Base-by-base conservation (phyloP, 30 jellyfish, hydroid and myxozoan species). In the Hydractinia echinata region DNA sequence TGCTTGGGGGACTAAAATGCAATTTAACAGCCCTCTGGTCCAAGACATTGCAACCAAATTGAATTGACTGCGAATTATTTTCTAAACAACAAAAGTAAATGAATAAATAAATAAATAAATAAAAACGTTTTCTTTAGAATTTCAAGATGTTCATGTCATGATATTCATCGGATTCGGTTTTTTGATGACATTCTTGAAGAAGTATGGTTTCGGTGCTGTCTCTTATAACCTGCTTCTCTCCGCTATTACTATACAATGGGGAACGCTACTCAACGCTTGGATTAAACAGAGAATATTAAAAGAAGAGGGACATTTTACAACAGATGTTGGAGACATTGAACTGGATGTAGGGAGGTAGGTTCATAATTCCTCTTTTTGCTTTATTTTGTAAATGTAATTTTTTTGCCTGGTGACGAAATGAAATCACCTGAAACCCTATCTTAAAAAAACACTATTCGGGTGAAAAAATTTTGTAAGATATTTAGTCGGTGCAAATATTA, bases 91-190 rank as follows among this genome's bases (percentile, higher is more conserved):
- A 30, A 30, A 30, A 30, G 44, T 30, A 30, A 30, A 30, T 30
- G 2, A 30, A 30, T 30, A 30, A 30, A 30, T 30, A 30, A 30
- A 2, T 0, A 30, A 30, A 30, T 30, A 30, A 30, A 30, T 30
- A 30, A 30, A 30, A 30, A 30, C 44, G 44, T 30, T 30, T 30
- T 48, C 39, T 76, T 66, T 86, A 92, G 98, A 77, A 89, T 92
- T 92, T 79, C 98, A 92, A 84, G 98, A 92, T 67, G 84, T 92
- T 1, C 99, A 93, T 61, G 96, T 94, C 74, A 94, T 94, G 99
- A 73, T 94, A 15, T 94, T 94, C 84, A 60, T 88, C 67, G 99
- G 99, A 8, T 79, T 95, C 71, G 97, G 97, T 5, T 88, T 95
- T 72, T 77, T 95, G 86, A 85, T 95, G 96, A 89, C 97, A 7